Conservation (phyloP, 1,140 invertebrate genomes). For the Drosophila rufa region DNA sequence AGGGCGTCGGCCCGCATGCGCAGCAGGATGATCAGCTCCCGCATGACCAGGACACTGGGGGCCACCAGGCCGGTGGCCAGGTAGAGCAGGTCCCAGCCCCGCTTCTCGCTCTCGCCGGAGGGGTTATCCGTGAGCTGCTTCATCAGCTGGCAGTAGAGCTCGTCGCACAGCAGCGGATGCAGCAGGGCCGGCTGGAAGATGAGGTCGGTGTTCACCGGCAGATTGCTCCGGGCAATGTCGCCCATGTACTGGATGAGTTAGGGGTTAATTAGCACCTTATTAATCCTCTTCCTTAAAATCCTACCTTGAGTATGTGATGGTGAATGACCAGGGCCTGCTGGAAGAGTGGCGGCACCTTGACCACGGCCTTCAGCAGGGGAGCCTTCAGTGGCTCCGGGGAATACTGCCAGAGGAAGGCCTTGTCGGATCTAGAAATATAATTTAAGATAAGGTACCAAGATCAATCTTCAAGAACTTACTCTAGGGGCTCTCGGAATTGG, state of each 20-base stretch:
- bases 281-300: neutral
- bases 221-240: slow-evolving; percentile 92
- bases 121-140: slow-evolving; percentile 96
- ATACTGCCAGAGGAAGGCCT: slow-evolving; percentile 92
- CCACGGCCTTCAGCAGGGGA: slow-evolving; percentile 93
- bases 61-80: slow-evolving; percentile 94
- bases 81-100: slow-evolving; percentile 98
- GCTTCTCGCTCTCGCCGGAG: slow-evolving; percentile 92
- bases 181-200: slow-evolving; percentile 94
- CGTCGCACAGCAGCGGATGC: slow-evolving; percentile 93
- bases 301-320: slow-evolving; percentile 91
- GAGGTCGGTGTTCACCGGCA: slow-evolving; percentile 91
- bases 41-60: slow-evolving; percentile 87
- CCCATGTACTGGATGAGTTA: slow-evolving; percentile 91
- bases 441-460: neutral
- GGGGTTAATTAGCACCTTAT: too few species aligned
- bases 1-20: slow-evolving; percentile 91
- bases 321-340: slow-evolving; percentile 92
- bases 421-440: slow-evolving; percentile 38
- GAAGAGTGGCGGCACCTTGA: slow-evolving; percentile 90
- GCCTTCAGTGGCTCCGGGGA: slow-evolving; percentile 93
- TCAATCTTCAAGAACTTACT: slow-evolving; percentile 33
- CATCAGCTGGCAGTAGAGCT: slow-evolving; percentile 97
- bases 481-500: slow-evolving; percentile 89
- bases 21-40: slow-evolving; percentile 90